Evolutionary conservation across 2,113 vertebrate genomes (phyloP).

Genomic region (Brachirus orientalis): DNA sequence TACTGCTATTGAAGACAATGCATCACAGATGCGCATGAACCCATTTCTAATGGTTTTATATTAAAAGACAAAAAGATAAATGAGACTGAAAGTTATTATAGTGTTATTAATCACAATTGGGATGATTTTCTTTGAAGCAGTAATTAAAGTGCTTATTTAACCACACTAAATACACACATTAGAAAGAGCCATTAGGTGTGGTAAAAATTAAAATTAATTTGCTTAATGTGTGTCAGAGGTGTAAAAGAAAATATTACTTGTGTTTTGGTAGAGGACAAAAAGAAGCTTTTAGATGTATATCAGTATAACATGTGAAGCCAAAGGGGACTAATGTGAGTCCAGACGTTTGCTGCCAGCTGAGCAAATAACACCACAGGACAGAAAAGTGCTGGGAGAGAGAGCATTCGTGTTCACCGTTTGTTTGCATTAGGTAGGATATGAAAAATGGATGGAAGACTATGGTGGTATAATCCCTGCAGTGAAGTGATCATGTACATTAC

Average conservation of each 20-base stretch:
- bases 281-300: constrained; percentile 34
- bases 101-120: constrained; percentile 25
- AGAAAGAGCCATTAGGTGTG: constrained; percentile 3
- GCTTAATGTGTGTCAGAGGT: constrained; percentile 47
- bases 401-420: constrained; percentile 39
- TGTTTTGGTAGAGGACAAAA: constrained; percentile 23
- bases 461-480: constrained; percentile 8
- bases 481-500: background rate
- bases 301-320: constrained; percentile 27
- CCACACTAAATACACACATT: constrained; percentile 25
- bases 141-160: constrained; percentile 27
- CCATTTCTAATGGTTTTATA: constrained; percentile 22
- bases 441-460: constrained; percentile 9
- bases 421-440: constrained; percentile 41
- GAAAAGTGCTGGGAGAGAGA: constrained; percentile 37
- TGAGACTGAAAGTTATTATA: constrained; percentile 27
- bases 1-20: constrained; percentile 61
- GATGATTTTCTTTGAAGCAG: constrained; percentile 20
- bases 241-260: constrained; percentile 60
- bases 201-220: too few species aligned
- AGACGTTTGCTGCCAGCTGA: constrained; percentile 71
- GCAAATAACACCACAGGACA: constrained; percentile 68
- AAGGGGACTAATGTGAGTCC: constrained; percentile 15
- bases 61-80: constrained; percentile 14
- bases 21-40: constrained; percentile 55